These are phyloP conservation scores for Corythornis cristatus DNA, from an alignment of 2,113 vertebrate genomes.

Conservation along the genomic window DNA sequence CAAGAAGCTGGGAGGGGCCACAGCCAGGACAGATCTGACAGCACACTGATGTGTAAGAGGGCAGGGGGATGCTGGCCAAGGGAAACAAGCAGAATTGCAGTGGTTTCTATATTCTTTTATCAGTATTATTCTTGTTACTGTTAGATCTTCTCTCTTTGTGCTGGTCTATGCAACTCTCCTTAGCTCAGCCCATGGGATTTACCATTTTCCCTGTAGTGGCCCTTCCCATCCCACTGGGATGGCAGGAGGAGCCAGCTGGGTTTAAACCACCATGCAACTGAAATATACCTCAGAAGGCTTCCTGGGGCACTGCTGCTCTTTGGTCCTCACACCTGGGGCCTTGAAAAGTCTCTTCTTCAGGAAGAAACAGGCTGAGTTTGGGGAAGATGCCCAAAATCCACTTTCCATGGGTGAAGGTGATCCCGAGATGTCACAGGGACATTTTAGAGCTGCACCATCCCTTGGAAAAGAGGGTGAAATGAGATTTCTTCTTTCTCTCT, in stretches of 20 bases:
- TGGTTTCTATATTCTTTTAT: background rate
- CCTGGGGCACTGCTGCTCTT: background rate
- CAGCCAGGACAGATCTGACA: background rate
- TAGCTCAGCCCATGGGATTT: background rate
- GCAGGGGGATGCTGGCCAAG: background rate
- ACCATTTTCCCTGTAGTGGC: background rate
- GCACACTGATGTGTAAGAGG: no score
- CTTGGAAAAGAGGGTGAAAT: background rate
- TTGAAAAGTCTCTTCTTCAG: background rate
- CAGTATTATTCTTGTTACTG: background rate
- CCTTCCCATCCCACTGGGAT: background rate
- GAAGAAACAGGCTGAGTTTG: background rate
- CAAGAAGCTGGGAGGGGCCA: background rate
- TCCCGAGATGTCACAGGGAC: background rate
- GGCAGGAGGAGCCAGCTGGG: no score
- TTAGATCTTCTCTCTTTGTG: background rate
- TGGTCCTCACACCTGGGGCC: background rate
- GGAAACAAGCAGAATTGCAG: no score
- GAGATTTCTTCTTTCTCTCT: background rate
- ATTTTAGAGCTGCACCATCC: background rate
- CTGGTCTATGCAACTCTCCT: background rate
- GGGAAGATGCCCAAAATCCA: background rate
- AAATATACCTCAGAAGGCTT: background rate
- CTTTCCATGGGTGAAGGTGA: background rate
- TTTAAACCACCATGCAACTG: background rate